Evolutionary conservation across 2,797 vertebrate species (phyloP).

Genomic region (Yasuhikotakia modesta): DNA sequence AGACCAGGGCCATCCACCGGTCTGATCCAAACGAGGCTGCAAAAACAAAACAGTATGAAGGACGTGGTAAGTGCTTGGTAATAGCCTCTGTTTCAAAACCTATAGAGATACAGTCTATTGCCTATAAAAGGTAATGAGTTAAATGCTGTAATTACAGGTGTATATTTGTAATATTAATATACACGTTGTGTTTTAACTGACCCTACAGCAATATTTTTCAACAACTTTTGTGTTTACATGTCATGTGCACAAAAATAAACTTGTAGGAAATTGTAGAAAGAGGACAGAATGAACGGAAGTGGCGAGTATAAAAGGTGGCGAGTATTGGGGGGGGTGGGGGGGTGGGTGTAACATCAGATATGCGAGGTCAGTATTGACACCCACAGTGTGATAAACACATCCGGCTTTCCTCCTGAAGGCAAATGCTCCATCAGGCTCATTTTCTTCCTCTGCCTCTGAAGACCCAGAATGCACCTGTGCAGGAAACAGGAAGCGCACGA

Average conservation of each 20-base stretch:
- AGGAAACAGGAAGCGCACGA: background rate
- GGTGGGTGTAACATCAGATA: background rate
- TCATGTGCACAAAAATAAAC: too few species aligned
- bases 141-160: too few species aligned
- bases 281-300: constrained; percentile 22
- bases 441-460: constrained; percentile 97
- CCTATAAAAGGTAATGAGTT: background rate
- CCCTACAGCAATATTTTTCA: too few species aligned
- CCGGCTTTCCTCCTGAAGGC: constrained; percentile 97
- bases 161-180: too few species aligned
- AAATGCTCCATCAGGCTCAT: constrained; percentile 94
- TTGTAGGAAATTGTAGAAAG: background rate
- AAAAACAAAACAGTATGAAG: constrained; percentile 28
- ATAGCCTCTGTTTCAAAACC: too few species aligned
- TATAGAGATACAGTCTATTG: background rate
- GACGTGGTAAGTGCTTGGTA: too few species aligned
- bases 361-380: constrained; percentile 61
- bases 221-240: too few species aligned
- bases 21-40: constrained; percentile 87
- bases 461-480: constrained; percentile 93
- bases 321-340: constrained; percentile 7
- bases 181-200: too few species aligned
- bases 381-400: constrained; percentile 97
- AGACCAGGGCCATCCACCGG: constrained; percentile 92
- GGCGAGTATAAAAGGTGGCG: background rate